Base-by-base conservation (phyloP, 1,140 invertebrate genomes). In the Dendroctonus valens region DNA sequence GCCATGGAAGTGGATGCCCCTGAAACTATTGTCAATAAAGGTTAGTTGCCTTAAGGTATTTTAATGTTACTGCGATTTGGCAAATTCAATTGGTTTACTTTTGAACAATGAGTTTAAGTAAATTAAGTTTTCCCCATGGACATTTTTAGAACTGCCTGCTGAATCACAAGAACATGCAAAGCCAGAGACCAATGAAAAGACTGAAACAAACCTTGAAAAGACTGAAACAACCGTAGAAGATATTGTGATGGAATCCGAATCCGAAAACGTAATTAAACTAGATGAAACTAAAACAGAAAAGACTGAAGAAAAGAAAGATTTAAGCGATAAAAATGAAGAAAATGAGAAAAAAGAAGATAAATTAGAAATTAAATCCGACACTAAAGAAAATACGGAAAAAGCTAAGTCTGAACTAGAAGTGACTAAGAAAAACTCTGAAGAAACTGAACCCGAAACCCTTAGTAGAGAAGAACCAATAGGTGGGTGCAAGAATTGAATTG, bases 1-100 rank as follows among this genome's bases (percentile, higher is more conserved):
- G 50, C 69, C 7, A 72, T 72, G 71, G 71, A 72, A 54, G 69
- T 72, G 3, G 71, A 62, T 41, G 38, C 42, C 42, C 57, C 41
- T 52, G 44, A 52, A 52, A 46, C 44, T 11, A 3, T 11, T 52
- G 55, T 46, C 5, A 62, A 8, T 37, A 50, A 53, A 26, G 26
- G 26, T 26, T 26, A 26, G 26, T 26, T 26, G 26, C 26, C 3
- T 26, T 26, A 26, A 26, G 26, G 26, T 26, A 26, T 26, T 26
- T 26, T 26, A 26, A 2, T 26, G 26, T 26, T 26, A 26, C 1
- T 26, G 26, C 26, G 26, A 26, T 26, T 26, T 26, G 1, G 44
- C n/a, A 48, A 26, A 39, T 40, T 50, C 40, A 63, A 40, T 12
- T 15, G 11, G 67, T 69, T 48, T n/a, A n/a, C n/a, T n/a, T n/a